Evolutionary conservation across 2,888 invertebrate genomes (phyloP), one percentile per base, ranked within the genome.

Genomic region (Elegia similella): DNA sequence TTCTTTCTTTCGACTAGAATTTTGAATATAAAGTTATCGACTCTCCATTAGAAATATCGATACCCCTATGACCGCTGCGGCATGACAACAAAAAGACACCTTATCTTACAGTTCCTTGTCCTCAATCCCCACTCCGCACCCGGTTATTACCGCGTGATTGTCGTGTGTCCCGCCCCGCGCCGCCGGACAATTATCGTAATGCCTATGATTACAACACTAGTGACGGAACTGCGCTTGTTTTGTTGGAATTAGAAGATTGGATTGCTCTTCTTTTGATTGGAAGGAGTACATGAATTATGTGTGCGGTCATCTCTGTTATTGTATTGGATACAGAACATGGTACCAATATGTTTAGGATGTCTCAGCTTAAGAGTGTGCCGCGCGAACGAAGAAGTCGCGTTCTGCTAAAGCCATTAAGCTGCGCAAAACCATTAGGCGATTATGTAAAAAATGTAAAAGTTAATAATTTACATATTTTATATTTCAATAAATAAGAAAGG

Each of bases 81-180:
- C 6, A 6, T 38, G 16, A n/a, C 50, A 50, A 50, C 48, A 50
- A 50, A 50, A 34, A 50, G 34, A 34, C 34, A 50, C n/a, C 23
- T 46, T 46, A 34, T 29, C 23, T 46, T 46, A 46, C 48, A 50
- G 32, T 50, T 46, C 44, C 46, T 47, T 38, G 46, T 55, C 46
- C 53, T 38, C 34, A 44, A 17, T 38, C 46, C 55, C 50, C 50
- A 38, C 50, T n/a, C 79, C 86, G 84, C 86, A 88, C 86, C 89
- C 88, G 84, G 73, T 87, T 85, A 88, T 90, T 89, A 88, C 71
- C 86, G 80, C 88, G 86, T 90, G 90, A 89, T 89, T 91, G 90
- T 91, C 90, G 88, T 86, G 84, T 82, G 82, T 79, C 76, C 70
- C 89, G 87, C 90, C 90, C 76, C 67, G 66, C 60, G 66, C 69